A percentile compares a stretch with the other conserved stretches of the same genome.
Conservation (phyloP, 2,888 invertebrate genomes). For the Muscina levida region DNA sequence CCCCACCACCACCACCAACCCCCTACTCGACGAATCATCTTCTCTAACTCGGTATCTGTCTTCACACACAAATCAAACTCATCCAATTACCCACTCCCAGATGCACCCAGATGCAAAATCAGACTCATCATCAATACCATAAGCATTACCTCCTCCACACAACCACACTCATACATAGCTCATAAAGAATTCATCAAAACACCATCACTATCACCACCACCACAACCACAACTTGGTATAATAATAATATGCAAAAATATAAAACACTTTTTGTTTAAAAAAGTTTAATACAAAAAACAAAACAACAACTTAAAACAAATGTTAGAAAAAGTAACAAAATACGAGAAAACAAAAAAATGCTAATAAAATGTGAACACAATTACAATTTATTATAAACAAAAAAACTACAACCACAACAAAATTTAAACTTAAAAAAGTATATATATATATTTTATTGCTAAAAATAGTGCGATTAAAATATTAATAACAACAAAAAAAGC, state of each 20-base stretch:
- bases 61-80: background rate
- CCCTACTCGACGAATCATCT: background rate
- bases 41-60: slow-evolving; percentile 17
- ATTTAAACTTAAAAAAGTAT: slow-evolving; percentile 17
- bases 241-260: too few species aligned
- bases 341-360: slow-evolving; percentile 29
- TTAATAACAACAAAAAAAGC: slow-evolving; percentile 31
- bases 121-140: slow-evolving; percentile 24
- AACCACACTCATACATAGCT: background rate
- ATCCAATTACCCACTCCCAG: too few species aligned
- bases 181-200: slow-evolving; percentile 30
- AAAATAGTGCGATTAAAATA: slow-evolving; percentile 45
- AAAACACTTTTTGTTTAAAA: slow-evolving; percentile 43
- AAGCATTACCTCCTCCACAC: slow-evolving; percentile 2
- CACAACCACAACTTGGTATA: background rate
- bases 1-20: background rate
- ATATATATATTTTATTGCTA: slow-evolving; percentile 42
- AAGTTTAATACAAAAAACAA: slow-evolving; percentile 30
- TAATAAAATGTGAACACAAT: slow-evolving; percentile 59
- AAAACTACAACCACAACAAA: slow-evolving; percentile 27
- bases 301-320: slow-evolving; percentile 49
- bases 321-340: slow-evolving; percentile 30
- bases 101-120: slow-evolving; percentile 6
- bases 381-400: slow-evolving; percentile 55
- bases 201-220: slow-evolving; percentile 6